Evolutionary conservation across 2,888 invertebrate genomes (phyloP), one percentile per base, ranked within the genome.

Genomic region (Cerceris ruficornis): DNA sequence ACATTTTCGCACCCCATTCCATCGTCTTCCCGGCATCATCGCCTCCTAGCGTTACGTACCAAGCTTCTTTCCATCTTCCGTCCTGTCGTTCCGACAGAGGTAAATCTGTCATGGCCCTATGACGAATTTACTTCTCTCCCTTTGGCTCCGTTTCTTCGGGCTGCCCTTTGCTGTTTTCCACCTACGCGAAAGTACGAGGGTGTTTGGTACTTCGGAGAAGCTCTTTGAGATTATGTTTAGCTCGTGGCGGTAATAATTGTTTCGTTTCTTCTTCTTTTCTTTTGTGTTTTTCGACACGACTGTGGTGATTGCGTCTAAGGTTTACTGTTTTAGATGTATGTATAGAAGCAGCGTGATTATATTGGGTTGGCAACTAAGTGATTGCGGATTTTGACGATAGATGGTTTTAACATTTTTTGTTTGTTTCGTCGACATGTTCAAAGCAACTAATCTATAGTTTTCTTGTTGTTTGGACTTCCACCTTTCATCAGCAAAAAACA

Each of bases 1-100:
- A 91, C 89, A 89, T 90, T 90, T 90, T 89, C 87, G 73, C 82
- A 79, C 77, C 81, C 82, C 74, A 74, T 80, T 82, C 71, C 69
- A 71, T 28, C 62, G 67, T 77, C 79, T 77, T 80, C 64, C 59
- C 52, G 65, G 55, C 72, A n/a, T 76, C 76, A 64, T 72, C 71
- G 70, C 65, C 67, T 43, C 57, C 69, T 72, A 73, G 55, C 75
- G 43, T 67, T 42, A 39, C 54, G 17, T 13, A 15, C 46, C 54
- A 46, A 41, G 54, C 61, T 65, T 72, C 55, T 46, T 15, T 28
- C 66, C 14, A 11, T 43, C 42, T 58, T 52, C 43, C 54, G n/a
- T 8, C 4, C 28, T 28, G 2, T 43, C 14, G 17, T 42, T 13
- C 13, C 46, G 72, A 61, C 62, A 57, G 64, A 71, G 74, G 71